These are phyloP conservation scores for Melieria omissa DNA, from an alignment of 2,888 invertebrate genomes.

Conservation along the genomic window DNA sequence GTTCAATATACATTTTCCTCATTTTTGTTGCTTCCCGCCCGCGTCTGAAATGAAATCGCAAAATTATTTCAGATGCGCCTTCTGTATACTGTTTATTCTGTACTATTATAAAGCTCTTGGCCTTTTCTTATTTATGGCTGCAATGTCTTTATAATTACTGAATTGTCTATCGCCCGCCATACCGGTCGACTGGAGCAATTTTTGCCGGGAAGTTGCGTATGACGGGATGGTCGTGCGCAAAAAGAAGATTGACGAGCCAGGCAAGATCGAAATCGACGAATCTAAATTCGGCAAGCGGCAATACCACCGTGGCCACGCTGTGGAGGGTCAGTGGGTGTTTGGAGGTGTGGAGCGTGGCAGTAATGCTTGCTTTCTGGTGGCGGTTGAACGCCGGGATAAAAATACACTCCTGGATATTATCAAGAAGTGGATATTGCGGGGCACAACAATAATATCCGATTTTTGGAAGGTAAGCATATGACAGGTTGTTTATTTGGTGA, in stretches of 20 bases:
- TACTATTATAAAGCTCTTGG: no score
- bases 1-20: no score
- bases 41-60: no score
- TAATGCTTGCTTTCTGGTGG: slow-evolving; percentile 20
- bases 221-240: neutral
- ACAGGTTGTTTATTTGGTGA: neutral
- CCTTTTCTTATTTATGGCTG: slow-evolving; percentile 5
- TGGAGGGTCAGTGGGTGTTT: slow-evolving; percentile 32
- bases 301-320: slow-evolving; percentile 23
- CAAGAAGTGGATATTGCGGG: slow-evolving; percentile 7
- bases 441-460: neutral
- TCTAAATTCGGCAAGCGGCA: slow-evolving; percentile 20
- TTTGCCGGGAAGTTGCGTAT: slow-evolving; percentile 8
- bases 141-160: neutral
- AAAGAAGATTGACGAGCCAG: slow-evolving; percentile 2
- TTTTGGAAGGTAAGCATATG: slow-evolving; percentile 4
- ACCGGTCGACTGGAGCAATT: no score
- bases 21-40: no score
- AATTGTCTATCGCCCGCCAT: neutral
- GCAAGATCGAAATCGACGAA: slow-evolving; percentile 18
- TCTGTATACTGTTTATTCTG: no score
- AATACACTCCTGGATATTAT: slow-evolving; percentile 5
- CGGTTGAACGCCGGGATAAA: slow-evolving; percentile 7
- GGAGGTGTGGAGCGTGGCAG: slow-evolving; percentile 19
- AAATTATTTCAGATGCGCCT: no score